These are phyloP conservation scores for Callopanchax toddi DNA, from an alignment of 2,113 vertebrate genomes.

Conservation along the genomic window DNA sequence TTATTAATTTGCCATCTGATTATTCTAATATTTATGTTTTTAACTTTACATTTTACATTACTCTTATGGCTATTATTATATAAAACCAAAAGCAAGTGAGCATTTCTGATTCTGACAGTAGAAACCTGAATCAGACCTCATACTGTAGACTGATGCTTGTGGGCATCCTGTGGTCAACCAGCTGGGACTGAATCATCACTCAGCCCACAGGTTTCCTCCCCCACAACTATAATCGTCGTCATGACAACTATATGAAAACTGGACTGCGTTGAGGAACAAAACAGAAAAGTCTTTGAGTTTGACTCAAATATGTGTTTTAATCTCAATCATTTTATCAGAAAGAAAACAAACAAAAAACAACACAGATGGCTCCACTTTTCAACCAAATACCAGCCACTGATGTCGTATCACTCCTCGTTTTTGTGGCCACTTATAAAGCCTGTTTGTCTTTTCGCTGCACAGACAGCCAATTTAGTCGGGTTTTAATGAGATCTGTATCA, in stretches of 20 bases:
- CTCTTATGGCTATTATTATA: too few relatives aligned
- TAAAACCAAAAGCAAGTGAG: too few relatives aligned
- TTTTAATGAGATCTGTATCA: background rate
- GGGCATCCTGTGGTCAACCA: constrained; percentile 6
- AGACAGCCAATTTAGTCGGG: background rate
- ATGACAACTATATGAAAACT: background rate
- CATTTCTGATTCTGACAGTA: background rate
- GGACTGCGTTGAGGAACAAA: background rate
- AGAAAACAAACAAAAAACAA: background rate
- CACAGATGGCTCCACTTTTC: background rate
- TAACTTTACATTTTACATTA: too few relatives aligned
- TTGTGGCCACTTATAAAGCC: background rate
- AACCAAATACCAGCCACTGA: background rate
- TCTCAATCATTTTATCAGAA: background rate
- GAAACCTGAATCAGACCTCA: background rate
- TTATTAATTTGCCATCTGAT: background rate
- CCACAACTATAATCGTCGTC: background rate
- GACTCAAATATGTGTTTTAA: background rate
- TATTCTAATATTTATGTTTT: background rate
- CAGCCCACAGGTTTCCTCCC: constrained; percentile 1
- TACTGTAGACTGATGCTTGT: background rate
- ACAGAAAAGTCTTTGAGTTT: background rate
- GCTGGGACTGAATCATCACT: constrained; percentile 22
- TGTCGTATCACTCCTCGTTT: background rate
- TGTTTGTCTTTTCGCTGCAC: background rate